A percentile compares a stretch with the other conserved stretches of the same genome.
Evolutionary conservation across 1,140 invertebrate species (phyloP).

Genomic region (Pomacea maculata): DNA sequence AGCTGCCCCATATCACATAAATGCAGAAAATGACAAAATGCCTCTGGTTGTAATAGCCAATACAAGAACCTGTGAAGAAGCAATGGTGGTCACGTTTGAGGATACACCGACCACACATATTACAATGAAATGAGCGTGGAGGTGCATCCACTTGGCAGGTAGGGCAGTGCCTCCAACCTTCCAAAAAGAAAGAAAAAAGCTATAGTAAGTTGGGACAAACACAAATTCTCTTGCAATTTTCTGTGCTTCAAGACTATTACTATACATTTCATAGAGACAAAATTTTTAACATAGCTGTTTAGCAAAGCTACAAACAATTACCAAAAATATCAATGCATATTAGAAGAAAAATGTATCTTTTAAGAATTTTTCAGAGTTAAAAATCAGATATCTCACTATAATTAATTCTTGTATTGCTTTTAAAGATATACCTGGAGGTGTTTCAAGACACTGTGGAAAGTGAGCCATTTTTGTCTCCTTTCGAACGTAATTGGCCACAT

Average conservation of each 20-base stretch:
- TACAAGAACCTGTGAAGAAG: constrained; percentile 57
- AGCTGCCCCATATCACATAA: constrained; percentile 38
- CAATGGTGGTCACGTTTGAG: constrained; percentile 62
- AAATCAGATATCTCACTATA: neutral
- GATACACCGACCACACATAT: constrained; percentile 53
- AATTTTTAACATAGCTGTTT: neutral
- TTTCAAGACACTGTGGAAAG: constrained; percentile 24
- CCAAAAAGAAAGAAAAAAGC: neutral
- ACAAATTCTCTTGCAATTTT: neutral
- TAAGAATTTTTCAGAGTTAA: neutral
- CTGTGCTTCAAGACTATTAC: neutral
- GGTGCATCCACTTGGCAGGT: constrained; percentile 47
- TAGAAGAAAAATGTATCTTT: neutral
- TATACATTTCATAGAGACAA: neutral
- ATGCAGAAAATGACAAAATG: constrained; percentile 49
- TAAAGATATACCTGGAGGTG: constrained; percentile 24
- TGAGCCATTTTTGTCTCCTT: constrained; percentile 24
- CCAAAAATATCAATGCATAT: neutral
- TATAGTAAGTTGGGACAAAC: neutral
- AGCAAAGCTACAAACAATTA: neutral
- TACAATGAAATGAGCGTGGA: constrained; percentile 57
- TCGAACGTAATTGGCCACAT: constrained; percentile 26
- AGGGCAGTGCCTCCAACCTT: constrained; percentile 30
- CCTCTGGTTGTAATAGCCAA: constrained; percentile 54
- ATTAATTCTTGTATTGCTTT: neutral